Evolutionary conservation across 2,888 invertebrate species (phyloP), one percentile per base, ranked within the genome.

Genomic region (Pyralis farinalis): DNA sequence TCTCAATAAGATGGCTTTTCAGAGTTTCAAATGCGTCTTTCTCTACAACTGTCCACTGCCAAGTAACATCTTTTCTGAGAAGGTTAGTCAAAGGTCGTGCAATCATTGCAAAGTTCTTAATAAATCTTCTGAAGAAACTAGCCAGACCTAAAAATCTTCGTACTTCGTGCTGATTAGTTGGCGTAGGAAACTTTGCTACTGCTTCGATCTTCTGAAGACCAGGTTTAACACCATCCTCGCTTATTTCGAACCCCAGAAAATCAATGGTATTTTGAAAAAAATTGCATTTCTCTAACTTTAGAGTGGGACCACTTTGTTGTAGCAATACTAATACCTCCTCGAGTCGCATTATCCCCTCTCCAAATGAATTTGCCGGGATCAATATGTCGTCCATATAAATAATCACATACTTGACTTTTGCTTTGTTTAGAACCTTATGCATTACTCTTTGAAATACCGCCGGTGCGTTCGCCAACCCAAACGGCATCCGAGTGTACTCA

Each of bases 391-490:
- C 43, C 43, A 40, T 40, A 30, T 40, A 44, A 34, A 33, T 21
- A 21, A 21, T 7, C 21, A 21, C 21, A 21, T 21, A 21, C 21
- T 21, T 21, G 21, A 29, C 40, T 37, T 31, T 37, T 16, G 33
- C 33, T 8, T 39, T 37, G 6, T 12, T 37, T 3, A 30, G 43
- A 47, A 6, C 43, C 34, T 2, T 40, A 22, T 10, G 21, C 21
- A 21, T 21, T 21, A n/a, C n/a, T n/a, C n/a, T n/a, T n/a, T n/a
- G n/a, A n/a, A n/a, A n/a, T n/a, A n/a, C n/a, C n/a, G n/a, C 21
- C 3, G 46, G 46, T 3, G 40, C 22, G 21, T 46, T 46, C 3
- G 33, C 46, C 1, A 47, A 16, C 1, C 44, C 47, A 40, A 47
- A 47, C 4, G 44, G 47, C 34, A 42, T 37, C 12, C 29, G 33